phyloP scores from a whole-genome alignment of 2,888 invertebrate genomes.

The Caenorhabditis doughertyi region DNA sequence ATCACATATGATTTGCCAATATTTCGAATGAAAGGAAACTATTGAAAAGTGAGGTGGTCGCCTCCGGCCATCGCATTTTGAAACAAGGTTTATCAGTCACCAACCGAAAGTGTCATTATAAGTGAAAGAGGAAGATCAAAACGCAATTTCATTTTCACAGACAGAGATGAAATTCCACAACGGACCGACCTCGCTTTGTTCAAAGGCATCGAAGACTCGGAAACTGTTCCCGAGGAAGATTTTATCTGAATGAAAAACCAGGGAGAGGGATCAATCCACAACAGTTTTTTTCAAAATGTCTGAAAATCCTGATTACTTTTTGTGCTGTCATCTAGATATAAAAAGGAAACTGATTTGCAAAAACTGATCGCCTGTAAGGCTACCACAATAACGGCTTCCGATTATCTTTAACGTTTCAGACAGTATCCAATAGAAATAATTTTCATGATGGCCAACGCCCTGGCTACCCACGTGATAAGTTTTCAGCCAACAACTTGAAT shows the following conservation, averaged over 20 bases:
- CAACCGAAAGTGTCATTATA: slow-evolving; percentile 34
- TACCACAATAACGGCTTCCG: neutral
- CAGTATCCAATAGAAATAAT: neutral
- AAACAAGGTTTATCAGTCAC: slow-evolving; percentile 52
- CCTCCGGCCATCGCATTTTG: neutral
- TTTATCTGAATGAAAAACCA: neutral
- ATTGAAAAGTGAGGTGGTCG: slow-evolving; percentile 19
- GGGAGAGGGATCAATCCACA: neutral
- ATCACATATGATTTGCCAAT: slow-evolving; percentile 59
- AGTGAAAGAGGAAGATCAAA: slow-evolving; percentile 48
- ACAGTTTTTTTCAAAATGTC: no score
- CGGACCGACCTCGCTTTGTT: slow-evolving; percentile 1
- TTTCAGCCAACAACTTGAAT: slow-evolving; percentile 24
- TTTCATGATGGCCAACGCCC: slow-evolving; percentile 27
- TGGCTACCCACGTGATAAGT: slow-evolving; percentile 45
- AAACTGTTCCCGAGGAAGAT: slow-evolving; percentile 32
- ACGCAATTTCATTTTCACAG: slow-evolving; percentile 30
- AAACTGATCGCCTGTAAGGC: no score
- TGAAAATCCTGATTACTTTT: no score
- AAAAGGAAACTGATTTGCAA: no score
- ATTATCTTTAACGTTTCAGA: neutral
- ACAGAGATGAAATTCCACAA: slow-evolving; percentile 38
- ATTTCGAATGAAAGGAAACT: slow-evolving; percentile 41
- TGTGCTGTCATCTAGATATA: no score
- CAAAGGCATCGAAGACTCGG: slow-evolving; percentile 21